These are phyloP conservation scores for Limnephilus auricula DNA, from an alignment of 2,888 invertebrate genomes.

Conservation along the genomic window DNA sequence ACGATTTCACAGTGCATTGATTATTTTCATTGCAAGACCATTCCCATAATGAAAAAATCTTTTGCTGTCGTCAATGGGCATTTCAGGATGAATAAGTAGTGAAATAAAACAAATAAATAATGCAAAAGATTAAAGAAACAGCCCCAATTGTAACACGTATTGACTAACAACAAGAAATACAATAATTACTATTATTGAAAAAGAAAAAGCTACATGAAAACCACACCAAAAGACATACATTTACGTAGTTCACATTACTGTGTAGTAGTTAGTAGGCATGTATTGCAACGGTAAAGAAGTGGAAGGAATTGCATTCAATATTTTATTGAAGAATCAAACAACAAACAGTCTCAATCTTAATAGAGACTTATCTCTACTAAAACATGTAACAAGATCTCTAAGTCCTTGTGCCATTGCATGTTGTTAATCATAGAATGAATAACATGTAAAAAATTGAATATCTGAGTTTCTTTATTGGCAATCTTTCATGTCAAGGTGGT, in stretches of 20 bases:
- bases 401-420: neutral
- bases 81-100: neutral
- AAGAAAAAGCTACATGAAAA: neutral
- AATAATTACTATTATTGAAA: neutral
- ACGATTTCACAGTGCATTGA: too few species aligned
- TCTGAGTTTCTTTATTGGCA: neutral
- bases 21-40: too few species aligned
- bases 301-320: neutral
- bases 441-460: neutral
- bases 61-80: neutral
- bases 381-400: neutral
- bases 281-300: neutral
- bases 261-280: neutral
- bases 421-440: neutral
- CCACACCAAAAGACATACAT: neutral
- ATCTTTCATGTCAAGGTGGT: neutral
- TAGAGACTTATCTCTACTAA: neutral
- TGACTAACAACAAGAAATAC: neutral
- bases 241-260: neutral
- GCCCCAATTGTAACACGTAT: neutral
- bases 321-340: neutral
- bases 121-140: neutral
- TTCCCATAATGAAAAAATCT: too few species aligned
- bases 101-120: neutral
- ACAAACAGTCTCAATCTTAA: neutral